Conservation (phyloP, 1,140 invertebrate species). For the Anthonomus grandis region DNA sequence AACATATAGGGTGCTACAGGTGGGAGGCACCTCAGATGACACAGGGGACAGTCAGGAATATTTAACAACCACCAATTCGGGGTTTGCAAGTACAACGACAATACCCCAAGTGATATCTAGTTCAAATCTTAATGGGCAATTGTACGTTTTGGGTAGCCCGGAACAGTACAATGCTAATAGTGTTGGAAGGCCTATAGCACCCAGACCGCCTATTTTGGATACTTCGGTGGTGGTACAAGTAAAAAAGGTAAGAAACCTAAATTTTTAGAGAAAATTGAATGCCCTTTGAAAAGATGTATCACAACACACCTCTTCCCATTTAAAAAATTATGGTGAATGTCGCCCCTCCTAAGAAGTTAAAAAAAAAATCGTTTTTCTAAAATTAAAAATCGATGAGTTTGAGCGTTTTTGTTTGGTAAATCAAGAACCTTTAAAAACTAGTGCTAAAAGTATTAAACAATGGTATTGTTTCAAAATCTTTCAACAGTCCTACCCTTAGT, state of each 20-base stretch:
- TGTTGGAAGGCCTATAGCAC: conserved; percentile 54
- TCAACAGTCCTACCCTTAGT: no score
- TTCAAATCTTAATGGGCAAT: conserved; percentile 50
- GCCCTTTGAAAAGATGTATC: no score
- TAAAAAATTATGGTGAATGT: no score
- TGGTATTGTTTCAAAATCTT: no score
- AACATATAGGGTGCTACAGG: conserved; percentile 47
- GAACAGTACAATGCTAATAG: conserved; percentile 53
- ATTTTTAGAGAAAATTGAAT: background rate
- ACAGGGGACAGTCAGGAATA: conserved; percentile 40
- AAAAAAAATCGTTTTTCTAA: no score
- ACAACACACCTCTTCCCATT: no score
- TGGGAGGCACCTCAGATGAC: no score
- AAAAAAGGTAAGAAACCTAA: conserved; percentile 51
- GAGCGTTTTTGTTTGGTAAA: no score
- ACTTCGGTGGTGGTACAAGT: conserved; percentile 48
- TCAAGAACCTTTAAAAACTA: no score
- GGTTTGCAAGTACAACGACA: conserved; percentile 28
- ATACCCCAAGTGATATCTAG: conserved; percentile 42
- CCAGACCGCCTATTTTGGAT: conserved; percentile 53
- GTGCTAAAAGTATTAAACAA: no score
- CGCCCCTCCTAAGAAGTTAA: no score
- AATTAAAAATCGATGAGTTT: no score
- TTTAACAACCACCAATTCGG: conserved; percentile 35
- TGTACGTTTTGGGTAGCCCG: conserved; percentile 57